phyloP scores from a whole-genome alignment of 23 tunicate genomes.

The Styela plicata region DNA sequence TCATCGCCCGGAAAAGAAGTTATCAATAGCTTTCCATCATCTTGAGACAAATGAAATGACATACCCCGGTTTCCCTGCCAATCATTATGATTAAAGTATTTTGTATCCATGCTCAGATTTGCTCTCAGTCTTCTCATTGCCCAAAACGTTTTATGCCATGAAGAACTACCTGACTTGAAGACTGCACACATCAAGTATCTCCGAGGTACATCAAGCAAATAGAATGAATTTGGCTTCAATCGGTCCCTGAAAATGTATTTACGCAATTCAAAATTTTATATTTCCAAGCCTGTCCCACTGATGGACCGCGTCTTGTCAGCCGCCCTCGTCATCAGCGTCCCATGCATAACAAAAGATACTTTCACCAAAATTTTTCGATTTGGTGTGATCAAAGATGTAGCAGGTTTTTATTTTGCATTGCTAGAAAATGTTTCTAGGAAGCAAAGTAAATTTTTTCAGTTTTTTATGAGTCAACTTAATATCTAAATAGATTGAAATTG shows the following conservation, averaged over 20 bases:
- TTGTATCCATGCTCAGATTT: not conserved
- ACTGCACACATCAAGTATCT: constrained; percentile 22
- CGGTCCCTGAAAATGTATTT: not conserved
- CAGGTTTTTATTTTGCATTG: too few relatives aligned
- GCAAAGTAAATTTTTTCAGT: too few relatives aligned
- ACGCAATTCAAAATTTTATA: too few relatives aligned
- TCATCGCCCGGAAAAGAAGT: not conserved
- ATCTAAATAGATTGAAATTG: too few relatives aligned
- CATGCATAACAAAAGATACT: too few relatives aligned
- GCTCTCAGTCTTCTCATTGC: constrained; percentile 11
- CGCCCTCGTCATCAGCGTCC: too few relatives aligned
- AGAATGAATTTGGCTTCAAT: not conserved
- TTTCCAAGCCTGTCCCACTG: too few relatives aligned
- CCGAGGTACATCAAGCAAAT: constrained; percentile 16
- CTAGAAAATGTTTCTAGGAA: too few relatives aligned
- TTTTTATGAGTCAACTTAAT: too few relatives aligned
- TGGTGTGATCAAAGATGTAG: too few relatives aligned
- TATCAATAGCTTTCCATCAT: not conserved
- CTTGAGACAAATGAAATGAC: not conserved
- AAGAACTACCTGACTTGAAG: constrained; percentile 17
- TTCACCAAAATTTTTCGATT: too few relatives aligned
- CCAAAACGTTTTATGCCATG: constrained; percentile 26
- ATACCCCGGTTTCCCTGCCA: not conserved
- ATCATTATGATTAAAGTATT: not conserved
- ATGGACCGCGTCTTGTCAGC: too few relatives aligned